These are phyloP conservation scores for Choreutis nemorana DNA, from an alignment of 2,888 invertebrate species.

Conservation along the genomic window DNA sequence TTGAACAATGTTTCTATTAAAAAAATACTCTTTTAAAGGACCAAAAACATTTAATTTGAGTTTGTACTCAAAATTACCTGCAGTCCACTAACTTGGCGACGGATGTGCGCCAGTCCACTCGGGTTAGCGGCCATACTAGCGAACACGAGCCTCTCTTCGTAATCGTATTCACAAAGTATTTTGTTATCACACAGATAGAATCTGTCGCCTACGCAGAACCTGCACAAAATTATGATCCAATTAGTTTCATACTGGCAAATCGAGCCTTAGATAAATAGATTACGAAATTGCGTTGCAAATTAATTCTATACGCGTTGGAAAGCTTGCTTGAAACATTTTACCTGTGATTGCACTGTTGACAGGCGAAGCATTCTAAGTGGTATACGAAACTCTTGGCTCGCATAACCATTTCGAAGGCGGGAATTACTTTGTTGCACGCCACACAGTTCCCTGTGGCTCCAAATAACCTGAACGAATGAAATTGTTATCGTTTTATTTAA, in stretches of 20 bases:
- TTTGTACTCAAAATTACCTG: conserved; percentile 38
- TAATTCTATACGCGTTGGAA: too few relatives aligned
- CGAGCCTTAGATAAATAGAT: too few relatives aligned
- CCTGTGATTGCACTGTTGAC: conserved; percentile 95
- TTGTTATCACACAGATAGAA: conserved; percentile 94
- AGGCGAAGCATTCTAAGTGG: conserved; percentile 93
- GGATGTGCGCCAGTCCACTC: conserved; percentile 85
- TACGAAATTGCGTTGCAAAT: too few relatives aligned
- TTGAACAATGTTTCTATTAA: too few relatives aligned
- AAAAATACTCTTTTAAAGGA: too few relatives aligned
- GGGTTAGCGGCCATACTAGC: conserved; percentile 89
- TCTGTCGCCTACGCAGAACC: conserved; percentile 94
- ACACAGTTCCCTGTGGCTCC: conserved; percentile 91
- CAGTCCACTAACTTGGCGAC: conserved; percentile 81
- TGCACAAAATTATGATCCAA: conserved; percentile 41
- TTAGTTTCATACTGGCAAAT: too few relatives aligned
- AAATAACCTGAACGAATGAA: conserved; percentile 73
- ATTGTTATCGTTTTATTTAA: background rate
- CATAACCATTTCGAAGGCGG: conserved; percentile 97
- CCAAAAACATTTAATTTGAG: too few relatives aligned
- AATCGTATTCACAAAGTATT: conserved; percentile 94
- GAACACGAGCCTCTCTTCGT: conserved; percentile 90
- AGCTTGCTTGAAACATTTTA: too few relatives aligned
- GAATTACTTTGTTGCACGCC: conserved; percentile 92
- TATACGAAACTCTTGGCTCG: conserved; percentile 91